These are phyloP conservation scores for Xiphorhynchus elegans DNA, from an alignment of 2,113 vertebrate species.

Conservation along the genomic window DNA sequence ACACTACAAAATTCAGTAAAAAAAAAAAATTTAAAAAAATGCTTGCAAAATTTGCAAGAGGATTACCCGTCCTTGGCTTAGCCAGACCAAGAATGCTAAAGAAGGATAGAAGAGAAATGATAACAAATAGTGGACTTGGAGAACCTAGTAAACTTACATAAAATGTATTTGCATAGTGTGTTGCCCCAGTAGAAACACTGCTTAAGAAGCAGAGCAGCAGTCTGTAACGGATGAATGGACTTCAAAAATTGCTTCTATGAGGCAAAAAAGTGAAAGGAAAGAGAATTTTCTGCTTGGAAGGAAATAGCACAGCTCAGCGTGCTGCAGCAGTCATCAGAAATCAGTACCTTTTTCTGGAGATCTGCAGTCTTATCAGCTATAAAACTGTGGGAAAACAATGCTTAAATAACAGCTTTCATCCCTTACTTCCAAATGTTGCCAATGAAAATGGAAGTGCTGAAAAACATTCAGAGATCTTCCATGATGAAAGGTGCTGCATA, in stretches of 20 bases:
- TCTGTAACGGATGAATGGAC: neutral
- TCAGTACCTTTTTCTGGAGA: neutral
- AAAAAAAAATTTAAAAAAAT: neutral
- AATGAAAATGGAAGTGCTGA: neutral
- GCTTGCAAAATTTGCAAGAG: neutral
- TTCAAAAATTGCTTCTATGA: slow-evolving; percentile 14
- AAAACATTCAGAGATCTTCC: neutral
- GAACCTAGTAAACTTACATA: neutral
- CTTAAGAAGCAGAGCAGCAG: neutral
- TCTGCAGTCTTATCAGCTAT: neutral
- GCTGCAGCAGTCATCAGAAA: neutral
- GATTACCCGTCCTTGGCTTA: neutral
- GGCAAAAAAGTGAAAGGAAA: neutral
- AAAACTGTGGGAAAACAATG: neutral
- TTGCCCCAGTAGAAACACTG: neutral
- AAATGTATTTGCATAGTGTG: neutral
- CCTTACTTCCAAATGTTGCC: neutral
- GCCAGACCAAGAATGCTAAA: neutral
- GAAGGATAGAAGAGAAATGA: neutral
- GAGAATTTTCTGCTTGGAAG: slow-evolving; percentile 39
- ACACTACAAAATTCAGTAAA: neutral
- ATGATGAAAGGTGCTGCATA: neutral
- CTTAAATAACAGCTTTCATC: slow-evolving; percentile 23
- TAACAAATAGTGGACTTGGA: neutral
- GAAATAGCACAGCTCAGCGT: neutral